A percentile compares a stretch with the other conserved stretches of the same genome.
These are phyloP conservation scores for Hypena proboscidalis DNA, from an alignment of 2,888 invertebrate genomes.

Conservation along the genomic window DNA sequence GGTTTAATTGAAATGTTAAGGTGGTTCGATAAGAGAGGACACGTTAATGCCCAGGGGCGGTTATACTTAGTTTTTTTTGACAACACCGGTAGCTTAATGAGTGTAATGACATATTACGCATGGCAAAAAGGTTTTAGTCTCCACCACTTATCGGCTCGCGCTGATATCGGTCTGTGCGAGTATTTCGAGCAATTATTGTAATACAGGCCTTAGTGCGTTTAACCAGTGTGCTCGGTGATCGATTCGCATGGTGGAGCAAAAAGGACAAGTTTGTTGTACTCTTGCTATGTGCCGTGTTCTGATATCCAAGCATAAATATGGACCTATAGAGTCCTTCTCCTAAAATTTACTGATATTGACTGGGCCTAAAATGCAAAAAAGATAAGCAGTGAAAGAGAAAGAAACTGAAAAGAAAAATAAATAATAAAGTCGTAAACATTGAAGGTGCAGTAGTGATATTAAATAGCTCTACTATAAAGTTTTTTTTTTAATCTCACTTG, in stretches of 20 bases:
- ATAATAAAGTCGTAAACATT: too few species aligned
- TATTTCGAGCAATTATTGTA: slow-evolving; percentile 31
- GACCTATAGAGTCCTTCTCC: too few species aligned
- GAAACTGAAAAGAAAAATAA: too few species aligned
- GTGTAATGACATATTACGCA: slow-evolving; percentile 44
- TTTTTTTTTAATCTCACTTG: too few species aligned
- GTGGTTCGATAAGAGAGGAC: slow-evolving; percentile 61
- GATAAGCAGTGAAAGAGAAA: too few species aligned
- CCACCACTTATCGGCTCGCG: slow-evolving; percentile 27
- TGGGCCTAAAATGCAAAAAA: too few species aligned
- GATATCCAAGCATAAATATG: too few species aligned
- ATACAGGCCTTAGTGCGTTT: slow-evolving; percentile 2
- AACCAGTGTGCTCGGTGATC: neutral
- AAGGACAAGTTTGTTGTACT: too few species aligned
- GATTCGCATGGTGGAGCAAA: neutral
- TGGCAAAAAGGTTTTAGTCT: slow-evolving; percentile 33
- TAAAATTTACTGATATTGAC: too few species aligned
- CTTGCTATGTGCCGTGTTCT: too few species aligned
- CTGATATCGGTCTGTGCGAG: slow-evolving; percentile 21
- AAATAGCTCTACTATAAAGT: too few species aligned
- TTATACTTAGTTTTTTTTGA: slow-evolving; percentile 53
- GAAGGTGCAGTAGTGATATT: too few species aligned
- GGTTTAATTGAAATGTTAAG: slow-evolving; percentile 80
- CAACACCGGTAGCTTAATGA: slow-evolving; percentile 51
- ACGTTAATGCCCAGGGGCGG: slow-evolving; percentile 65